phyloP scores from a whole-genome alignment of 2,113 vertebrate genomes.

The Ceyx cyanopectus region DNA sequence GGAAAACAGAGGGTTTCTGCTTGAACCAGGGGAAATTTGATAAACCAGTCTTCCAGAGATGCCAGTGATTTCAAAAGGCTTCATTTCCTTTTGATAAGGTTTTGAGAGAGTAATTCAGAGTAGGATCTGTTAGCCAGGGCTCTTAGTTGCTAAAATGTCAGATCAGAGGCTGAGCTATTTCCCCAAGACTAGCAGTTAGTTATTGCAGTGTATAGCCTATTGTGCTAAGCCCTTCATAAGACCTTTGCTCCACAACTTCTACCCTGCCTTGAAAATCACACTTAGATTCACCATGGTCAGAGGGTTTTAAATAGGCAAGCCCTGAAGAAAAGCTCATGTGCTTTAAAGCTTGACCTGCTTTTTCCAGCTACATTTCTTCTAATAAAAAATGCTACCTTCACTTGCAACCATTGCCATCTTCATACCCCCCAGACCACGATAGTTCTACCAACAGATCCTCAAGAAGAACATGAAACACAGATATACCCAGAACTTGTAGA shows the following conservation, averaged over 20 bases:
- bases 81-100: constrained; percentile 63
- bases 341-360: constrained; percentile 25
- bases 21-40: constrained; percentile 66
- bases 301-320: constrained; percentile 4
- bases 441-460: background rate
- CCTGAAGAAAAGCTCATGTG: background rate
- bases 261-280: background rate
- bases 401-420: background rate
- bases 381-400: background rate
- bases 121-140: constrained; percentile 47
- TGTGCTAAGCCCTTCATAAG: constrained; percentile 33
- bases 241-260: background rate
- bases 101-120: constrained; percentile 65
- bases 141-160: constrained; percentile 58
- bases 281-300: background rate
- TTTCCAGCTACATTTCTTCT: background rate
- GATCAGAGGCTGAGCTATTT: constrained; percentile 67
- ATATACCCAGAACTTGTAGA: background rate
- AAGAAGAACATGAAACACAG: background rate
- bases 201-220: constrained; percentile 40
- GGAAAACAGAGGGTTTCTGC: constrained; percentile 61
- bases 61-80: constrained; percentile 49
- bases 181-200: constrained; percentile 37
- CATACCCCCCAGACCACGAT: background rate
- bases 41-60: constrained; percentile 71